These are phyloP conservation scores for Malthinus flaveolus DNA, from an alignment of 2,888 invertebrate species.

Conservation along the genomic window DNA sequence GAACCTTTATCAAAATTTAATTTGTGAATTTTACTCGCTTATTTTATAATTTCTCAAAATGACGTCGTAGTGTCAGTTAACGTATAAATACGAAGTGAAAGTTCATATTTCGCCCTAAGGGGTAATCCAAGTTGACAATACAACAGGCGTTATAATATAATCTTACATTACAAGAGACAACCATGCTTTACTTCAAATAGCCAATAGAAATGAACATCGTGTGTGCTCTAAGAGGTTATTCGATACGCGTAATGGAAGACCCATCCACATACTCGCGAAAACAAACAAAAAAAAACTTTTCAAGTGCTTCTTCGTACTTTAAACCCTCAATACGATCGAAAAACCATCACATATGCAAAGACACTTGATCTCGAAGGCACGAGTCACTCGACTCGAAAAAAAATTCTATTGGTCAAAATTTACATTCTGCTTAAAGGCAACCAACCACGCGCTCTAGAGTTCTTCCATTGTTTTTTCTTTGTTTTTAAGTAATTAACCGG, in stretches of 20 bases:
- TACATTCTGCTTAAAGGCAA: slow-evolving; percentile 44
- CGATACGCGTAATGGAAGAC: slow-evolving; percentile 31
- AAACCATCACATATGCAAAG: slow-evolving; percentile 27
- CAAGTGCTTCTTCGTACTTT: slow-evolving; percentile 9
- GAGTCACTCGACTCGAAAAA: slow-evolving; percentile 41
- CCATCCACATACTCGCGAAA: slow-evolving; percentile 13
- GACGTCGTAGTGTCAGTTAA: too few relatives aligned
- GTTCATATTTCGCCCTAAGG: neutral
- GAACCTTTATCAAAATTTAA: slow-evolving; percentile 2
- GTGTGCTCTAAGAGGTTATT: slow-evolving; percentile 33
- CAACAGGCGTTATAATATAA: slow-evolving; percentile 8
- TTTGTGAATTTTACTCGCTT: neutral
- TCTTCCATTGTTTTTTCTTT: slow-evolving; percentile 50
- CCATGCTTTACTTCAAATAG: slow-evolving; percentile 32
- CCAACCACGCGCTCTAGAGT: slow-evolving; percentile 46
- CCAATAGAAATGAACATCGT: slow-evolving; percentile 33
- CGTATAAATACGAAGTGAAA: too few relatives aligned
- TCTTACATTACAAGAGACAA: slow-evolving; percentile 26
- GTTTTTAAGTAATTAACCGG: slow-evolving; percentile 51
- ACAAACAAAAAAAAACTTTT: slow-evolving; percentile 13
- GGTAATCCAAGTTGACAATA: slow-evolving; percentile 22
- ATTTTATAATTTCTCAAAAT: neutral
- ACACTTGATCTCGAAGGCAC: slow-evolving; percentile 41
- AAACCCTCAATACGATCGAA: slow-evolving; percentile 14
- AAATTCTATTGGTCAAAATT: slow-evolving; percentile 44